Evolutionary conservation across 2,888 invertebrate genomes (phyloP), one percentile per base, ranked within the genome.

Genomic region (Eumacrocentrus americanus): DNA sequence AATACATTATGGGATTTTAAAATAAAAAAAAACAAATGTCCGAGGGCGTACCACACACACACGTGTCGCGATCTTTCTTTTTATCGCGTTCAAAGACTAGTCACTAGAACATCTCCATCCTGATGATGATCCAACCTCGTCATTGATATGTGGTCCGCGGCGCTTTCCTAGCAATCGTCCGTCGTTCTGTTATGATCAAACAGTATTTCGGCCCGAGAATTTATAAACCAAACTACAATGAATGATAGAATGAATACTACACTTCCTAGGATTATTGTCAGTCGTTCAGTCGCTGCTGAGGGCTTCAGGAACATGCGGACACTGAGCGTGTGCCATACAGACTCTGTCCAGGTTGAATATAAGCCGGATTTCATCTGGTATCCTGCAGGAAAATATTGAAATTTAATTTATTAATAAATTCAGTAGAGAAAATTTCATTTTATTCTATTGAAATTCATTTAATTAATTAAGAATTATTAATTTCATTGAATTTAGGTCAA

Each of bases 321-420:
- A 70, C 85, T 87, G 70, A 92, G 84, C 57, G 85, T 83, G 58
- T 85, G 83, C 94, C 95, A 95, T 40, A 91, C 87, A 0, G 94
- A 94, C 83, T 95, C 95, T 16, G 93, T 89, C 95, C 95, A 95
- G 9, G 93, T 89, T 3, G 94, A 93, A 80, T 89, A 95, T 70
- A 84, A 67, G 11, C 89, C 89, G 0, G 92, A 91, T 16, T 84
- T 82, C 87, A 91, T 88, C 74, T 92, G 86, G 75, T 93, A 93
- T 72, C 86, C 91, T 92, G 68, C 20, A 12, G 2, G 2, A 22
- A 38, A 52, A 51, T n/a, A 12, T 25, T 14, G 34, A 52, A 11
- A 38, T n/a, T 9, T 2, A 46, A 18, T 35, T 54, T 2, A 38
- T 12, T 7, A 38, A 38, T 14, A 46, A n/a, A 20, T 20, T 40